Evolutionary conservation across 2,797 vertebrate genomes (phyloP), one percentile per base, ranked within the genome.

Genomic region (Myotis vivesi): DNA sequence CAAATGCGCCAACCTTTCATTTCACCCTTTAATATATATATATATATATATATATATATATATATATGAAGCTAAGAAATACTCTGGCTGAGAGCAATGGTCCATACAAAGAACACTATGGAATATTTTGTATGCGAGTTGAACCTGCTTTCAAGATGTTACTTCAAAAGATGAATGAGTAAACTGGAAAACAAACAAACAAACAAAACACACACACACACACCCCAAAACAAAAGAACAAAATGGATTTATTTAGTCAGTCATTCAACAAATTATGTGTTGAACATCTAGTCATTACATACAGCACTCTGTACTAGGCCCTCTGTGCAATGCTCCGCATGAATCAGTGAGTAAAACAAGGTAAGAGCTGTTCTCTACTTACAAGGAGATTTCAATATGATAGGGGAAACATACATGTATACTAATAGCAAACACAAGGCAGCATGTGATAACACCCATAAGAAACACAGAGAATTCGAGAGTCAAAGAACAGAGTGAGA

Each of bases 1-100:
- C 93, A 97, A 96, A 94, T 93, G 92, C 0, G 2, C 85, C 96
- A 97, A 97, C 96, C 91, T 97, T 92, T 89, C 94, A 95, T 93
- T 84, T 97, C 81, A 76, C 69, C 89, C 68, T 89, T 92, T 94
- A 79, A 38, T 38, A 84, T 75, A 94, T 83, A 95, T 90, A 89
- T 79, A 94, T 83, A 94, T 88, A 87, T n/a, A n/a, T n/a, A n/a
- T n/a, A n/a, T n/a, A n/a, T n/a, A n/a, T n/a, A n/a, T n/a, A n/a
- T n/a, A n/a, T n/a, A n/a, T n/a, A n/a, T 73, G 90, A 91, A 33
- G 46, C 51, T 66, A 73, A 87, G 86, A 94, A 93, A 79, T 75
- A 94, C 81, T 94, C 85, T 93, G 53, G 41, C 69, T 85, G 80
- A 86, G 62, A 83, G 87, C 88, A 97, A 93, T 77, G 94, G 76